Evolutionary conservation across 30 jellyfish, hydroid and myxozoan species (phyloP), one percentile per base, ranked within the genome.

Genomic region (Cassiopea xamachana): DNA sequence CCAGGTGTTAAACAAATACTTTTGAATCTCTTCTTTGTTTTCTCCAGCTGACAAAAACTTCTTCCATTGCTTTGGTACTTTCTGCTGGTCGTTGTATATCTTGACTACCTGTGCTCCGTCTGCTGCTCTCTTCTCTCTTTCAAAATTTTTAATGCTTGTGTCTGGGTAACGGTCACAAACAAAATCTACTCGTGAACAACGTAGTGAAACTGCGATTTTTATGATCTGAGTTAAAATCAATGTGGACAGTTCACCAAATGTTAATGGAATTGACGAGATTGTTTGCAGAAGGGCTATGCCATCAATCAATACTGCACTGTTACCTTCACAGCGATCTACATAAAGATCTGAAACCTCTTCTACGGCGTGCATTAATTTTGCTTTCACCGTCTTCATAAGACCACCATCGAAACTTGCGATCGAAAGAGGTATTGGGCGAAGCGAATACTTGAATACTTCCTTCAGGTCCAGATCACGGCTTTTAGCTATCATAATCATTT

Each of bases 211-310:
- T 48, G 92, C 96, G 13, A 16, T 9, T 8, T 59, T 71, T 47
- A 72, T 2, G 16, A 89, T 70, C 80, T 10, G 70, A 50, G 69
- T 18, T 51, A 89, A 48, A 1, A 89, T 71, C 69, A 5, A 14
- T 64, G 48, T 81, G 10, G 96, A 87, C 14, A 69, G 50, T 13
- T 72, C 91, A 2, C 91, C 92, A 80, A 89, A 89, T 7, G 91
- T 89, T 18, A 45, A 27, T 1, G 96, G 96, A 48, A 89, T n/a
- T 16, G 49, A 8, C n/a, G 51, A 10, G 48, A 80, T 8, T 59
- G 91, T 69, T 72, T 89, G 96, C 84, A 89, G 39, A 39, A 89
- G 49, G 1, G 87, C 96, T 92, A 89, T 89, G 39, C 82, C 96
- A 79, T 89, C 88, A 48, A 89, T 44, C 74, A 88, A 49, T 18